Evolutionary conservation across 1,140 invertebrate species (phyloP).

Genomic region (Drosophila jambulina): DNA sequence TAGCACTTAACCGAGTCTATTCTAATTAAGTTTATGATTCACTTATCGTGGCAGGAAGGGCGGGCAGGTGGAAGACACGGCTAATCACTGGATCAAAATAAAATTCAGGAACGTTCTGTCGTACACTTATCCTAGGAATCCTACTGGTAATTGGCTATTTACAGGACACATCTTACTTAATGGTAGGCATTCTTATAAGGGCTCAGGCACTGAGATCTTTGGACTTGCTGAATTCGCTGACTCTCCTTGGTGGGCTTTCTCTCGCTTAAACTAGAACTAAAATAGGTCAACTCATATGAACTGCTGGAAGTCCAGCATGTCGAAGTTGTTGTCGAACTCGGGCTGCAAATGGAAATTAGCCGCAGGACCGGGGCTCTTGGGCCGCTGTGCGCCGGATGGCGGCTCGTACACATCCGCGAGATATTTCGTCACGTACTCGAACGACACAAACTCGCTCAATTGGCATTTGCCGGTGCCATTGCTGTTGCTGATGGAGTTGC

Average conservation of each 20-base stretch:
- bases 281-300: conserved; percentile 61
- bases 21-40: conserved; percentile 29
- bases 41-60: conserved; percentile 18
- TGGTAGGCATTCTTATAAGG: conserved; percentile 41
- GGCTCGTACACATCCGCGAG: conserved; percentile 70
- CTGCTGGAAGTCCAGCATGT: conserved; percentile 77
- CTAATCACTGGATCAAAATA: conserved; percentile 65
- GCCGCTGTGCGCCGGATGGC: conserved; percentile 1
- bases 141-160: conserved; percentile 28
- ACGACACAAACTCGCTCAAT: conserved; percentile 79
- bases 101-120: conserved; percentile 50
- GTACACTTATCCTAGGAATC: conserved; percentile 5
- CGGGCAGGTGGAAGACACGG: conserved; percentile 56
- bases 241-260: conserved; percentile 30
- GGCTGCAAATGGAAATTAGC: conserved; percentile 46
- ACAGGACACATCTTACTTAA: conserved; percentile 48
- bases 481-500: conserved; percentile 12
- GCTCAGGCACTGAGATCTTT: conserved; percentile 74
- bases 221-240: conserved; percentile 41
- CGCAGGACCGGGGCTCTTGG: conserved; percentile 35
- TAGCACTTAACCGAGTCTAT: conserved; percentile 28
- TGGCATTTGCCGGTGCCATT: conserved; percentile 44
- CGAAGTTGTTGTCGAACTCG: conserved; percentile 71
- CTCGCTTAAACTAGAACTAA: conserved; percentile 1
- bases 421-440: conserved; percentile 84